phyloP scores from a whole-genome alignment of 2,113 vertebrate genomes.

The Myodes glareolus region DNA sequence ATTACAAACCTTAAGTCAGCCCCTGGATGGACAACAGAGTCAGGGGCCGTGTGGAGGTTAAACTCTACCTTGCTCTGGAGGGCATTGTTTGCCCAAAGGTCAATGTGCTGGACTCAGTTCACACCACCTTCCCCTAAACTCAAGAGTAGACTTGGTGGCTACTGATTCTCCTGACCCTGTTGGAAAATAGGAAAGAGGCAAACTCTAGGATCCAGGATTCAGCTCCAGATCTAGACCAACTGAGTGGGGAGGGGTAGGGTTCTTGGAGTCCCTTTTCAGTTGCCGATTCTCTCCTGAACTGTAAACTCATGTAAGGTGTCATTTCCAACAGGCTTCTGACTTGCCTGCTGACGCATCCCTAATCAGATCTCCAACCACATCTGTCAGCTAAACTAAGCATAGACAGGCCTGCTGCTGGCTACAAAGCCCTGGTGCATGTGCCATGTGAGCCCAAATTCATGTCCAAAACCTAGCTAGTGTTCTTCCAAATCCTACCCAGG shows the following conservation, averaged over 20 bases:
- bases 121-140: not conserved
- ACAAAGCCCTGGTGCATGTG: not conserved
- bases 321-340: not conserved
- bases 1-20: not conserved
- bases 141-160: not conserved
- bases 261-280: not conserved
- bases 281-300: not conserved
- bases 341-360: not conserved
- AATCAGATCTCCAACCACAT: not conserved
- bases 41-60: fast-evolving
- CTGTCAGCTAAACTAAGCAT: not conserved
- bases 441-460: not conserved
- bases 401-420: not conserved
- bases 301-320: not conserved
- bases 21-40: not conserved
- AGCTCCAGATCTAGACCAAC: not conserved
- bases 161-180: not conserved
- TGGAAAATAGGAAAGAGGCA: not conserved
- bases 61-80: not conserved
- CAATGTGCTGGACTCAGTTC: not conserved
- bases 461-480: not conserved
- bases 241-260: not conserved
- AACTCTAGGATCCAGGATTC: not conserved
- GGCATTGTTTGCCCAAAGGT: not conserved
- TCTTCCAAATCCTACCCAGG: not conserved